Evolutionary conservation across 1,140 invertebrate genomes (phyloP), one percentile per base, ranked within the genome.

Genomic region (Anastrepha obliqua): DNA sequence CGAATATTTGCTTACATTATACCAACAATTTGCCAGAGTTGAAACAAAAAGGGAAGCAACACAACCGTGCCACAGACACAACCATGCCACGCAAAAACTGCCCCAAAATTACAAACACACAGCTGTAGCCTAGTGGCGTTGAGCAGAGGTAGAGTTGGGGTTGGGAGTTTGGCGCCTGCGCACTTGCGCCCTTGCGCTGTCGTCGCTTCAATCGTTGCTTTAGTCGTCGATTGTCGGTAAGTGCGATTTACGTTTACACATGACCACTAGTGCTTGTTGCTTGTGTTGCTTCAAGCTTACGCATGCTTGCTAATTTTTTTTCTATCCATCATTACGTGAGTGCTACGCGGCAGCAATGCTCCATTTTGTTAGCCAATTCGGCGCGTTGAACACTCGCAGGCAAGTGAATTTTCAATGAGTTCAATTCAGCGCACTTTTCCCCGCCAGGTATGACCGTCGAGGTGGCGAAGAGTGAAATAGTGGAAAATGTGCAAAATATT

Each of bases 21-120:
- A 81, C 47, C 74, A 81, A 81, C 74, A 81, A 81, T 55, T 81
- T 81, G 74, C n/a, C 47, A 51, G 55, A 58, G 74, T 39, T 55
- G 9, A 55, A 81, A 81, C 47, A 81, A 55, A 81, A 13, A 65
- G 67, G 67, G 67, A 55, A 55, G 74, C 47, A 55, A 29, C 47
- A 20, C 17, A n/a, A 81, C 74, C 74, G 7, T 51, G 70, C 67
- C 42, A 51, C 44, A 44, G 42, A 44, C 9, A 47, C 42, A 70
- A 47, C 42, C 67, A 2, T 70, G 67, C 70, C 44, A 78, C 70
- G 51, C 5, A 17, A 17, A 51, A 78, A 78, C 70, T 78, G 70
- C 70, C 70, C 70, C 47, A n/a, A 78, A 55, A 78, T 6, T 5
- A 3, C 65, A 47, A 70, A 70, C 13, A 70, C 13, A 70, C 39